Base-by-base conservation (phyloP, 1,140 invertebrate genomes). In the Calephelis virginiensis region DNA sequence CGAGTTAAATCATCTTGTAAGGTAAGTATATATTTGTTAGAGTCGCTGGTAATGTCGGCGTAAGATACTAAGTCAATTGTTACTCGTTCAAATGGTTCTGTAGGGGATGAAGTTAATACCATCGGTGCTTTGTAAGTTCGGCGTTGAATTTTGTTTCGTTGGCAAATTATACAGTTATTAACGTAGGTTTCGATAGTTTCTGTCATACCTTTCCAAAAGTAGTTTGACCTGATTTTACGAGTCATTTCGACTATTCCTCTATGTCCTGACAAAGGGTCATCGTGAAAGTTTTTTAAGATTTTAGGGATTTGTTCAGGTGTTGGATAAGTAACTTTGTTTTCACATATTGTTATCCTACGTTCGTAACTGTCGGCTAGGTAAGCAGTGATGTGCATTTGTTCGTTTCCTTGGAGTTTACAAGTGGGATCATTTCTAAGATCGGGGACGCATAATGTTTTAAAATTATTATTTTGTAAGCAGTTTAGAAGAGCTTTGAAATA, bases 131-230 rank as follows among this genome's bases (percentile, higher is more conserved):
- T 72, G 48, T 69, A 80, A 11, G 64, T 73, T 68, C 73, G 80
- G 28, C 78, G 63, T 46, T 75, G 75, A 10, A 80, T 71, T 79
- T 87, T 90, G 56, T 79, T 80, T 43, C 70, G 70, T 74, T 90
- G 85, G 65, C 83, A 87, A 8, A 60, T 76, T 45, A 63, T 12
- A 68, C 89, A 89, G 1, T 61, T 69, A 48, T 77, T 70, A 11
- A 84, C 71, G 62, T 79, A 85, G 12, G 73, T 72, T 63, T 80
- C 76, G 6, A 90, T 84, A 17, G 80, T 73, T 12, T 77, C 60
- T 65, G 76, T 82, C 78, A 87, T 82, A 7, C 72, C 73, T 66
- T 74, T 63, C 88, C 85, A 90, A 72, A 72, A 85, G 67, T 72
- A 89, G 17, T 81, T 67, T 11, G 75, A 61, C 48, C 78, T 69